Conservation (phyloP, 2,797 vertebrate genomes). For the Yasuhikotakia modesta region DNA sequence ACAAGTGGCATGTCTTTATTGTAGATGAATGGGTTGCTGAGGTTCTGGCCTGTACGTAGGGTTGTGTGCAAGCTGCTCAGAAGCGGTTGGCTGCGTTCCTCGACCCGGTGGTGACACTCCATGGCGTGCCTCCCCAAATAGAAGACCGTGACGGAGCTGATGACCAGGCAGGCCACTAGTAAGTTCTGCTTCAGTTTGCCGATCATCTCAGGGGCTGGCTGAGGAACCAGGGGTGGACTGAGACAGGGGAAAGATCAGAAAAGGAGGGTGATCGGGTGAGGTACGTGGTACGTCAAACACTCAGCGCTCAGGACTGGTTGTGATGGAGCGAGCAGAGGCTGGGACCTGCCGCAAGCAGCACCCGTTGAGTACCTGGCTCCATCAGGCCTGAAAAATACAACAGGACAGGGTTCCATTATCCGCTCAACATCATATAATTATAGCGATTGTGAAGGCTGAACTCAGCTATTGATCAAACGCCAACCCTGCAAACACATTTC, state of each 20-base stretch:
- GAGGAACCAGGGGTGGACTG: slow-evolving; percentile 43
- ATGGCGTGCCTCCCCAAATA: slow-evolving; percentile 94
- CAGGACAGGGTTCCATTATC: slow-evolving; percentile 19
- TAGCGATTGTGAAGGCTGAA: slow-evolving; percentile 7
- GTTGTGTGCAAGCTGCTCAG: slow-evolving; percentile 75
- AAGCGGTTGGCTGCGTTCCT: slow-evolving; percentile 78
- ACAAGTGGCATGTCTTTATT: slow-evolving; percentile 97
- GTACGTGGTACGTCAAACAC: slow-evolving; percentile 44
- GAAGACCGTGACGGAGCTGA: slow-evolving; percentile 93
- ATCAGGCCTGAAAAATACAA: slow-evolving; percentile 73
- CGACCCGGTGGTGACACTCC: slow-evolving; percentile 95
- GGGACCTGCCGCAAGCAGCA: slow-evolving; percentile 69
- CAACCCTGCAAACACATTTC: slow-evolving; percentile 13
- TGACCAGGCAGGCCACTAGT: slow-evolving; percentile 90
- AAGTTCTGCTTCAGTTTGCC: slow-evolving; percentile 96
- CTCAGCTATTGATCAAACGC: slow-evolving; percentile 39
- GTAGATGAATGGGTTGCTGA: slow-evolving; percentile 81
- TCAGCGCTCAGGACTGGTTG: slow-evolving; percentile 70
- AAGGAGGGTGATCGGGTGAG: slow-evolving; percentile 17
- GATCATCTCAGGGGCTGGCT: slow-evolving; percentile 77
- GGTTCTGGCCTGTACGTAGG: slow-evolving; percentile 69
- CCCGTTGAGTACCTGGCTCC: slow-evolving; percentile 72
- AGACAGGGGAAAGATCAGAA: slow-evolving; percentile 22
- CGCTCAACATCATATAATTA: slow-evolving; percentile 29
- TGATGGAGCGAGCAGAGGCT: slow-evolving; percentile 63